Conservation (phyloP, 1,140 invertebrate species). For the Bombus cullumanus region DNA sequence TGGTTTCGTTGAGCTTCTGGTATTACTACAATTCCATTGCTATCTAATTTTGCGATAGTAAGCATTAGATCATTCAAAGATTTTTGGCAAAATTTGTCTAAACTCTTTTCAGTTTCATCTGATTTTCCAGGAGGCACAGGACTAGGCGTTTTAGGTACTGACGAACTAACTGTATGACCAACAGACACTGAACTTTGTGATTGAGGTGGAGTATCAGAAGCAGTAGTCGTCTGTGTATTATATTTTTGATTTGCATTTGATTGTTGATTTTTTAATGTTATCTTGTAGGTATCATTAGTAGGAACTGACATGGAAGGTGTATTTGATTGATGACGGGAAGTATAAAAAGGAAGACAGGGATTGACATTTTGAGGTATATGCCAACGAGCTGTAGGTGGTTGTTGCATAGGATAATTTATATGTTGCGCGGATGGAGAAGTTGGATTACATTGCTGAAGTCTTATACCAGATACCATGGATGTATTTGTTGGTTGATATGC, state of each 20-base stretch:
- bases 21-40: conserved; percentile 90
- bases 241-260: conserved; percentile 72
- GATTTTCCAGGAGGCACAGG: conserved; percentile 81
- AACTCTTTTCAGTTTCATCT: conserved; percentile 83
- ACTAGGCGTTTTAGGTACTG: conserved; percentile 92
- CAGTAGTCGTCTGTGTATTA: conserved; percentile 62
- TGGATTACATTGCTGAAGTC: conserved; percentile 75
- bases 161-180: conserved; percentile 87
- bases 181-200: conserved; percentile 61
- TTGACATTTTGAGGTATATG: conserved; percentile 80
- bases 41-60: conserved; percentile 92
- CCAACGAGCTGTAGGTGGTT: conserved; percentile 74
- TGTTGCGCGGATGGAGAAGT: conserved; percentile 65
- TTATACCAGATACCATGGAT: conserved; percentile 70
- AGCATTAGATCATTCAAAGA: conserved; percentile 93
- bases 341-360: conserved; percentile 69
- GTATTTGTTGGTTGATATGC: conserved; percentile 72
- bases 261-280: conserved; percentile 84
- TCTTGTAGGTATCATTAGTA: conserved; percentile 86
- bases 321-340: conserved; percentile 54
- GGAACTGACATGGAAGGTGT: conserved; percentile 72
- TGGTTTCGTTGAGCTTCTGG: conserved; percentile 83
- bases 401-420: conserved; percentile 65
- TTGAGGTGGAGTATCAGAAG: conserved; percentile 52
- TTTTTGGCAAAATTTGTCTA: conserved; percentile 92